Evolutionary conservation across 2,888 invertebrate genomes (phyloP), one percentile per base, ranked within the genome.

Genomic region (Chymomyza fuscimana): DNA sequence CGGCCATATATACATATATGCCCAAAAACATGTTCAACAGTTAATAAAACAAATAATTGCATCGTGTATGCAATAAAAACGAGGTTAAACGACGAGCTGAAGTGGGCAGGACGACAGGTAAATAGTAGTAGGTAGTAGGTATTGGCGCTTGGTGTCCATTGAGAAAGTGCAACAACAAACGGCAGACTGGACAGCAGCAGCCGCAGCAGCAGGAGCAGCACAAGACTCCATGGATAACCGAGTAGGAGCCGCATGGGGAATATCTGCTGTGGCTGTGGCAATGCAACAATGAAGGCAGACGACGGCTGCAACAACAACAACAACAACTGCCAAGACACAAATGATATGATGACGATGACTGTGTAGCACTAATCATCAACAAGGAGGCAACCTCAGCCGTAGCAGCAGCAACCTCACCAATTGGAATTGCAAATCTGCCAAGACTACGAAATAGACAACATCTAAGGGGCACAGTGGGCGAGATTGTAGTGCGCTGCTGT

Each of bases 1-100:
- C 40, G 40, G 40, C 40, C 40, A 46, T 46, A 46, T 46, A 19
- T 59, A 54, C 5, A 54, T 16, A 22, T 59, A 65, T 50, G 51
- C 62, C 62, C 56, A 56, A 77, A 78, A 79, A 66, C 86, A 75
- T 86, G 85, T 87, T 87, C 82, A 81, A 86, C 88, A 87, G 87
- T 88, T 88, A 87, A 86, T 86, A 87, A 85, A 85, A 82, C 83
- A 87, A 85, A 88, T 88, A 88, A 86, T 87, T 82, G 80, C 81
- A 78, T 68, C 77, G 83, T 80, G 78, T 80, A 75, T 79, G 79
- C 86, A 79, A 87, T 88, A 84, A 89, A 87, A 87, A 89, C 77
- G 78, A 84, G 89, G 80, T 82, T 89, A 82, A 87, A 84, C 78
- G 80, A 69, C 68, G 64, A 25, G 67, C 63, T 51, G 22, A 54